A percentile compares a stretch with the other conserved stretches of the same genome.
Conservation (phyloP, 2,113 vertebrate species). For the Manacus vitellinus region DNA sequence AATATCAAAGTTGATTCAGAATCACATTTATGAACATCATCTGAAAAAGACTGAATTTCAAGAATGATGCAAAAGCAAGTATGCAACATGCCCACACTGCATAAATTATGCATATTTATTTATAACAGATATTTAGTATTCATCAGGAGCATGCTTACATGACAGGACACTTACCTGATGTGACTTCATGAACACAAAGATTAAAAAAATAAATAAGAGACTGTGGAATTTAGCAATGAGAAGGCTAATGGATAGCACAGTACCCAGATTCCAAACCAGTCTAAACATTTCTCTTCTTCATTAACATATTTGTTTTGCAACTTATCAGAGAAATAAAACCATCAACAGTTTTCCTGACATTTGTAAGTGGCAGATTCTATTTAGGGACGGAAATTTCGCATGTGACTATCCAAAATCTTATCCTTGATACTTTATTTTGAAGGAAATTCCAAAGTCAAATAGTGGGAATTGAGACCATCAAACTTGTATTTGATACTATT, state of each 20-base stretch:
- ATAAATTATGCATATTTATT: background rate
- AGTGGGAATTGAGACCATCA: background rate
- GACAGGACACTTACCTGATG: background rate
- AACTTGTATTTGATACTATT: background rate
- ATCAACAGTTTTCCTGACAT: background rate
- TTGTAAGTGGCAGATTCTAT: background rate
- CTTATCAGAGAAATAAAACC: background rate
- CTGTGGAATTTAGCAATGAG: background rate
- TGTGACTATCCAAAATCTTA: background rate
- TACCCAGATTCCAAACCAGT: background rate
- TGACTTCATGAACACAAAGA: background rate
- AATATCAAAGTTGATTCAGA: constrained; percentile 7
- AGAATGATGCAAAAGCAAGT: background rate
- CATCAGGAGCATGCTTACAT: background rate
- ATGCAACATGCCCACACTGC: background rate
- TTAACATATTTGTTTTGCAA: background rate
- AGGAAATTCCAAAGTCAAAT: background rate
- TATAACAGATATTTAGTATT: background rate
- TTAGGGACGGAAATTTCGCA: background rate
- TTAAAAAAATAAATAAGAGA: background rate
- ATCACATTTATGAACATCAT: background rate
- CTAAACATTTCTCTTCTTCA: background rate
- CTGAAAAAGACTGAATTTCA: background rate
- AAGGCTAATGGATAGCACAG: background rate
- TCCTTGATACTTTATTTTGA: background rate